Base-by-base conservation (phyloP, 2,888 invertebrate species). In the Dicyrtomina minuta region DNA sequence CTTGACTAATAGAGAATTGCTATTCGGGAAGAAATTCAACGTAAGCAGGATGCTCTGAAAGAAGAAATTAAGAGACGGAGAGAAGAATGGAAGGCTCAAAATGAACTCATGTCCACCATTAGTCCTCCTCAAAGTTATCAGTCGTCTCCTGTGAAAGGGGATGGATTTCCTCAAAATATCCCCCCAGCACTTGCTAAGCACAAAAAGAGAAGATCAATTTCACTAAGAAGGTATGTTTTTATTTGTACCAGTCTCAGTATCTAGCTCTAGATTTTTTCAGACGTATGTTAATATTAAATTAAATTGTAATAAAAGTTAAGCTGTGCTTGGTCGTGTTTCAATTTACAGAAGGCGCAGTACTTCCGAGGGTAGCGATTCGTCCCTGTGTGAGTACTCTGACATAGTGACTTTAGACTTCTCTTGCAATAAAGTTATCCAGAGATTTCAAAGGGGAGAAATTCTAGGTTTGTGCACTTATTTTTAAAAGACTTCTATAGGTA, bases 21-120 rank as follows among this genome's bases (percentile, higher is more conserved):
- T 72, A 85, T 91, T 17, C 86, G 89, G 75, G 88, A 89, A 74
- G 92, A 93, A 81, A 89, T 93, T 20, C 87, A 89, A 74, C 86
- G 87, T 51, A 86, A 90, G n/a, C 88, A 91, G 78, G 90, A 91
- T 80, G 90, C 90, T 62, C 83, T 92, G 17, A 88, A 88, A 77
- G 86, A 87, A 43, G 91, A 90, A 71, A 85, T 86, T 0, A 86
- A 87, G 74, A 84, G 83, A 75, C 76, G 79, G 49, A 80, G 79
- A 71, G 81, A 80, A 51, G 66, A 75, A 41, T 72, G 72, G 71
- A 75, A 75, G 65, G 13, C 66, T 3, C 70, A 73, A 17, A 49
- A 49, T 49, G 69, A 70, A 60, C 26, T 58, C 15, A 22, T 33
- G 8, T 8, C 44, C 3, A 51, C 17, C 41, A 41, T 15, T 6